These are phyloP conservation scores for Anthophora plumipes DNA, from an alignment of 2,888 invertebrate species.

Conservation along the genomic window DNA sequence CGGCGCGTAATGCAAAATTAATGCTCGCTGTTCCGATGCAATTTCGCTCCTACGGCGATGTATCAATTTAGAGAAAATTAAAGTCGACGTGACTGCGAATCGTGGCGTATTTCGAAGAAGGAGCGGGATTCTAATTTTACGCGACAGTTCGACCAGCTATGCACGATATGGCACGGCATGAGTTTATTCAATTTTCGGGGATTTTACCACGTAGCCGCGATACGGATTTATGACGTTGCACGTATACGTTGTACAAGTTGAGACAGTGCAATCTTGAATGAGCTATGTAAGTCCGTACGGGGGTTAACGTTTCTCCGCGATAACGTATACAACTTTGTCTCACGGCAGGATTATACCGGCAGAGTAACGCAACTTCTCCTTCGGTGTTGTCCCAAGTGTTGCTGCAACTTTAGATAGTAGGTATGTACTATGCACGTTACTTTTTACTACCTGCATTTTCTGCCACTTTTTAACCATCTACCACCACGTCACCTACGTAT, in stretches of 20 bases:
- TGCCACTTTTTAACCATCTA: not conserved
- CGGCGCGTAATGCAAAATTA: conserved; percentile 5
- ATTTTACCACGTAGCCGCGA: not conserved
- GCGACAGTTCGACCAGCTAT: not conserved
- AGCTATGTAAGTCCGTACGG: conserved; percentile 9
- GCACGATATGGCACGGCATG: not conserved
- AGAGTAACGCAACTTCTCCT: conserved; percentile 20
- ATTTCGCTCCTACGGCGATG: conserved; percentile 9
- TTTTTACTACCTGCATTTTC: not conserved
- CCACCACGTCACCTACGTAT: not conserved
- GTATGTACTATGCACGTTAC: not conserved
- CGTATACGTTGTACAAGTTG: conserved; percentile 28
- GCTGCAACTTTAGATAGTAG: not conserved
- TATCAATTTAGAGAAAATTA: conserved; percentile 25
- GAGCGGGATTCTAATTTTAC: not conserved
- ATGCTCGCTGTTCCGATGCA: conserved; percentile 11
- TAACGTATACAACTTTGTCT: conserved; percentile 18
- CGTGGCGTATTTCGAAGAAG: not conserved
- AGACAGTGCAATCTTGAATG: conserved; percentile 50
- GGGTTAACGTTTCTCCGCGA: conserved; percentile 34
- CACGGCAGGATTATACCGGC: conserved; percentile 20
- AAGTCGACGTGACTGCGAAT: not conserved
- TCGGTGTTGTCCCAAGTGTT: not conserved
- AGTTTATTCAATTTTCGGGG: conserved; percentile 4
- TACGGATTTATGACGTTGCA: conserved; percentile 14